phyloP scores from a whole-genome alignment of 2,113 vertebrate genomes.

The Xyliphius kryptos region DNA sequence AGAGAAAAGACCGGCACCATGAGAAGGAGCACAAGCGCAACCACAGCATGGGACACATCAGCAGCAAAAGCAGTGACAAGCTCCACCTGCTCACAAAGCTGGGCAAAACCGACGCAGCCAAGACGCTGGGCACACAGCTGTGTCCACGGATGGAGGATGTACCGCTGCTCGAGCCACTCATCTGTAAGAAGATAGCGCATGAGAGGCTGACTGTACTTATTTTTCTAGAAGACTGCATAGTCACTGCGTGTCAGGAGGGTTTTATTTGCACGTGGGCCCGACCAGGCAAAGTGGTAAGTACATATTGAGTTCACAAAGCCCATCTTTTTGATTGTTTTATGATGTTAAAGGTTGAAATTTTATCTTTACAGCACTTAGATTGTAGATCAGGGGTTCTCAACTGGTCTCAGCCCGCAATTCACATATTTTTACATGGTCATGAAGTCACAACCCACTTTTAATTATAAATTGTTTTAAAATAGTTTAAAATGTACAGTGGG shows the following conservation, averaged over 20 bases:
- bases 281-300: constrained; percentile 98
- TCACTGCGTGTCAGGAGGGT: constrained; percentile 99
- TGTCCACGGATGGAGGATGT: constrained; percentile 98
- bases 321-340: too few relatives aligned
- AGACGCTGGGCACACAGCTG: constrained; percentile 88
- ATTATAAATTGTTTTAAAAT: too few relatives aligned
- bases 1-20: constrained; percentile 89
- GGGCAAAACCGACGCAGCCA: constrained; percentile 78
- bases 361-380: neutral
- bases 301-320: constrained; percentile 4
- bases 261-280: constrained; percentile 99
- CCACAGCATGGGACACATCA: constrained; percentile 99
- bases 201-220: constrained; percentile 98
- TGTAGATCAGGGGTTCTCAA: too few relatives aligned
- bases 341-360: neutral
- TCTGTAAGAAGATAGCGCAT: constrained; percentile 99
- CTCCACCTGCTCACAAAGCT: constrained; percentile 81
- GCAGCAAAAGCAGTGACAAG: constrained; percentile 99
- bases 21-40: constrained; percentile 99
- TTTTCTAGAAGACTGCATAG: constrained; percentile 99
- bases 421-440: too few relatives aligned
- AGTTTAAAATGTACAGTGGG: too few relatives aligned
- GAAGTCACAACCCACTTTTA: too few relatives aligned
- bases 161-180: constrained; percentile 93
- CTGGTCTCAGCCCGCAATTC: too few relatives aligned